A percentile compares a stretch with the other conserved stretches of the same genome.
Evolutionary conservation across 2,888 invertebrate species (phyloP).

Genomic region (Watsonalla binaria): DNA sequence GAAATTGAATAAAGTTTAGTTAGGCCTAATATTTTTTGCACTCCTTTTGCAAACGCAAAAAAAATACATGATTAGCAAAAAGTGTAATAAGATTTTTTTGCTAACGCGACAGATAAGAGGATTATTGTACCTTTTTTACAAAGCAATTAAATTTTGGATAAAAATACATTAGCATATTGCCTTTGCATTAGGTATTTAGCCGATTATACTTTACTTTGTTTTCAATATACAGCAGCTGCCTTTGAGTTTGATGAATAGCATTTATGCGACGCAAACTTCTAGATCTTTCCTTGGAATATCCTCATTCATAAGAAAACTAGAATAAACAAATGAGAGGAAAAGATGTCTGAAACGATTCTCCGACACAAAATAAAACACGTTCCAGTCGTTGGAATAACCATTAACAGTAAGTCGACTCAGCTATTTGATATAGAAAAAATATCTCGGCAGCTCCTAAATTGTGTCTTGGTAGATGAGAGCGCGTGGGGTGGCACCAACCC

Average conservation of each 20-base stretch:
- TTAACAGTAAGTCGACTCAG: slow-evolving; percentile 7
- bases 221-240: background rate
- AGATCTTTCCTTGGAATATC: no score
- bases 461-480: slow-evolving; percentile 55
- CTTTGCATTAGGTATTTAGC: background rate
- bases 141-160: slow-evolving; percentile 1
- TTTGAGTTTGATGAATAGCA: background rate
- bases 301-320: background rate
- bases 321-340: no score
- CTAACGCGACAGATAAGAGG: background rate
- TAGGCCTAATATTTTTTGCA: background rate
- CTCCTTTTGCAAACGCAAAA: background rate
- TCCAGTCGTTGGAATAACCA: background rate
- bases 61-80: slow-evolving; percentile 3
- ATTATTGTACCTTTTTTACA: slow-evolving; percentile 1
- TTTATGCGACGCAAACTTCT: background rate
- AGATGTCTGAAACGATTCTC: no score
- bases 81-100: slow-evolving; percentile 2
- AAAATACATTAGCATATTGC: background rate
- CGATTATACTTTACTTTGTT: background rate
- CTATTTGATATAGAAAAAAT: slow-evolving; percentile 46
- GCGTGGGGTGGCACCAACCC: slow-evolving; percentile 62
- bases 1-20: background rate
- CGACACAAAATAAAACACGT: background rate
- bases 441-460: slow-evolving; percentile 39